These are phyloP conservation scores for Elephantulus edwardii DNA, from an alignment of 2,113 vertebrate genomes.

Conservation along the genomic window DNA sequence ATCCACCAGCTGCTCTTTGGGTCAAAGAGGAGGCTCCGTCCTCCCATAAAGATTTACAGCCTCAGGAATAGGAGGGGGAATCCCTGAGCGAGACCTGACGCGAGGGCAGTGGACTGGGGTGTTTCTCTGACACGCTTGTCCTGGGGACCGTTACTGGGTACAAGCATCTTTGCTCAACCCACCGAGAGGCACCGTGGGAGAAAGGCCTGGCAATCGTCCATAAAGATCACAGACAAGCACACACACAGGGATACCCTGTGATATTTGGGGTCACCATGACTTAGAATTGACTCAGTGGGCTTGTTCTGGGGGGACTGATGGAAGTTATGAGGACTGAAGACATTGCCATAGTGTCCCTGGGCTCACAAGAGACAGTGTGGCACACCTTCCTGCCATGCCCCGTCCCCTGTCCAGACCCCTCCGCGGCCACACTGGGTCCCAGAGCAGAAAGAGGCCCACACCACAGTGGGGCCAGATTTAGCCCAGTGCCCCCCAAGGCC, in stretches of 20 bases:
- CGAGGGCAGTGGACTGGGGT: not conserved
- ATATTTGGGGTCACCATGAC: not conserved
- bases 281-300: not conserved
- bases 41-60: no score
- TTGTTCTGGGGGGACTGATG: no score
- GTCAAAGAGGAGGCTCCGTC: no score
- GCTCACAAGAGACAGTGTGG: not conserved
- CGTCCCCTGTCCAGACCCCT: not conserved
- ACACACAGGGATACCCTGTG: not conserved
- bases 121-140: not conserved
- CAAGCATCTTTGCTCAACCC: not conserved
- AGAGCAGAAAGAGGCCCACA: not conserved
- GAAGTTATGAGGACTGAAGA: not conserved
- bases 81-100: no score
- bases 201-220: not conserved
- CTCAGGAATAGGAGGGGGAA: no score
- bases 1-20: no score
- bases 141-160: no score
- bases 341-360: not conserved
- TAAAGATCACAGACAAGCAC: not conserved
- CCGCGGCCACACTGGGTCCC: not conserved
- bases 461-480: not conserved
- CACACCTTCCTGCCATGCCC: not conserved
- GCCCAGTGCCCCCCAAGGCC: no score
- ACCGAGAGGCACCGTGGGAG: not conserved